Conservation (phyloP, 1,140 invertebrate genomes). For the Pygmarrhopalites habei region DNA sequence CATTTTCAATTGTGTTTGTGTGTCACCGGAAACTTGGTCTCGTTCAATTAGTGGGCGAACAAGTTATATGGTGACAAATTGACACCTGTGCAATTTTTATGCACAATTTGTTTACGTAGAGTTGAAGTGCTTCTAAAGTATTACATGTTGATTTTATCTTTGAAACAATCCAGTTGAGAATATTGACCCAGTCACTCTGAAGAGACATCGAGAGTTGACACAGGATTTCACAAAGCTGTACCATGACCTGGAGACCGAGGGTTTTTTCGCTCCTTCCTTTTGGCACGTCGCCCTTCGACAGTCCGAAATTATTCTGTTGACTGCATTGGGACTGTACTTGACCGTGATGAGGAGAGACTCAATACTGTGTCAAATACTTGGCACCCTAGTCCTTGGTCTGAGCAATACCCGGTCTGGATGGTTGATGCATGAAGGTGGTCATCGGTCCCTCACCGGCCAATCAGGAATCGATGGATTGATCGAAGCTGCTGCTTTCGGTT, state of each 20-base stretch:
- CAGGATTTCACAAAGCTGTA: constrained; percentile 36
- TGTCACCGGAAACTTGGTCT: too few relatives aligned
- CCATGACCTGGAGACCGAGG: constrained; percentile 33
- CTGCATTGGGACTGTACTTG: constrained; percentile 14
- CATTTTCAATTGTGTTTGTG: too few relatives aligned
- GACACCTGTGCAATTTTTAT: too few relatives aligned
- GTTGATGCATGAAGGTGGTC: constrained; percentile 30
- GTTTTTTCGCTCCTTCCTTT: constrained; percentile 26
- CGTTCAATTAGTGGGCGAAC: too few relatives aligned
- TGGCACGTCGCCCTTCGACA: constrained; percentile 20
- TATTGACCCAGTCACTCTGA: constrained; percentile 19
- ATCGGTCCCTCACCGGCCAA: constrained; percentile 26
- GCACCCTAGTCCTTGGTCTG: constrained; percentile 18
- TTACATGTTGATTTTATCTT: too few relatives aligned
- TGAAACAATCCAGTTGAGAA: too few relatives aligned
- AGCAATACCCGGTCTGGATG: constrained; percentile 29
- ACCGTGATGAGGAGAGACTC: constrained; percentile 13
- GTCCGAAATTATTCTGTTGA: constrained; percentile 21
- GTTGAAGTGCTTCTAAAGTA: too few relatives aligned
- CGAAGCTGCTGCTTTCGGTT: too few relatives aligned
- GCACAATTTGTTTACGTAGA: too few relatives aligned
- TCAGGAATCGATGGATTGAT: constrained; percentile 34
- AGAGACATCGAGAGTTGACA: constrained; percentile 25
- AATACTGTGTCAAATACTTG: constrained; percentile 20
- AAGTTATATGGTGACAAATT: too few relatives aligned